These are phyloP conservation scores for Argynnis bischoffii DNA, from an alignment of 2,888 invertebrate genomes.

Conservation along the genomic window DNA sequence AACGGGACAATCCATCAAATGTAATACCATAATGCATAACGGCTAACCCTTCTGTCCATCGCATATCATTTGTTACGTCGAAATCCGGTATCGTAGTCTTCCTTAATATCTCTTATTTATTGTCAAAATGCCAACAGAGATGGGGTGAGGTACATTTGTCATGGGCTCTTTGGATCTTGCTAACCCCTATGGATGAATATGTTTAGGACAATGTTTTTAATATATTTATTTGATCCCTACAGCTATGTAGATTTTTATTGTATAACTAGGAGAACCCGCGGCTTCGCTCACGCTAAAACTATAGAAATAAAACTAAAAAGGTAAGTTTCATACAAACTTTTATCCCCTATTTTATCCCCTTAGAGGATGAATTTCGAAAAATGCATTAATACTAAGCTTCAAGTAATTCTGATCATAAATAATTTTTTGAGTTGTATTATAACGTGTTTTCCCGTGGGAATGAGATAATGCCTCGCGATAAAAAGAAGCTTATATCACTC, in stretches of 20 bases:
- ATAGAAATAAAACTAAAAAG: no score
- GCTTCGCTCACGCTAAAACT: no score
- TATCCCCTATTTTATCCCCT: no score
- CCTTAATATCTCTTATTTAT: constrained; percentile 79
- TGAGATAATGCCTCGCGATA: no score
- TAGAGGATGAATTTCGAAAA: no score
- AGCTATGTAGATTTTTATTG: neutral
- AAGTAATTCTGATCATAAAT: no score
- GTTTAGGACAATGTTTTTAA: constrained; percentile 28
- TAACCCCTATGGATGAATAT: constrained; percentile 54
- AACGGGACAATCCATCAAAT: constrained; percentile 60
- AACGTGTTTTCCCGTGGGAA: no score
- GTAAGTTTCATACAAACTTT: no score
- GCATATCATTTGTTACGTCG: constrained; percentile 75
- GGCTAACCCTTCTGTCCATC: constrained; percentile 76
- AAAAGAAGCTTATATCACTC: no score
- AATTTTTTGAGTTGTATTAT: no score
- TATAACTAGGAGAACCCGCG: no score
- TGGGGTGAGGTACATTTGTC: constrained; percentile 76
- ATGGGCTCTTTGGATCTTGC: constrained; percentile 66
- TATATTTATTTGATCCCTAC: constrained; percentile 1
- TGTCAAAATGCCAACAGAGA: constrained; percentile 75
- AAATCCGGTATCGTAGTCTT: constrained; percentile 62
- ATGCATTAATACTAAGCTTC: no score
- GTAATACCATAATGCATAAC: constrained; percentile 56